Conservation (phyloP, 23 tunicate genomes). For the Halocynthia aurantium region DNA sequence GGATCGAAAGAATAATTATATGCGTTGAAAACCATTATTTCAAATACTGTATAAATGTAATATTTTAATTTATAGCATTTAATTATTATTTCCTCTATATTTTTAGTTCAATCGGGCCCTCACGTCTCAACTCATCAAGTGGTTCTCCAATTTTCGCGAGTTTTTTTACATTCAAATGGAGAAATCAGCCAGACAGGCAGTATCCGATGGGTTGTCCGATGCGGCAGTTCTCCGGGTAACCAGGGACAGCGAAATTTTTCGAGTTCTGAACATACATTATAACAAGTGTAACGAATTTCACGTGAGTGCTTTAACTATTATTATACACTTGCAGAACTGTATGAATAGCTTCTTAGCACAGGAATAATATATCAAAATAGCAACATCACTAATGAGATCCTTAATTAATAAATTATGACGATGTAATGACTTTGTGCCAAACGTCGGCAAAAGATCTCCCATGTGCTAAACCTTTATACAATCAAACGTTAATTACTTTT, state of each 20-base stretch:
- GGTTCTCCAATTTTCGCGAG: conserved; percentile 99
- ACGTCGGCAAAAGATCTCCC: too few relatives aligned
- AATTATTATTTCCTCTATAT: background rate
- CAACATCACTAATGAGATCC: too few relatives aligned
- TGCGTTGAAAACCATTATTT: background rate
- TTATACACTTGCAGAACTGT: background rate
- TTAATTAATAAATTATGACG: too few relatives aligned
- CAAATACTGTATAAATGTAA: background rate
- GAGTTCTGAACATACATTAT: conserved; percentile 89
- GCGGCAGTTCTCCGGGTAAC: conserved; percentile 44
- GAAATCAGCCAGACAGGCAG: conserved; percentile 93
- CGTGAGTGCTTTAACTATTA: conserved; percentile 34
- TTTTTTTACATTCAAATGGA: conserved; percentile 99
- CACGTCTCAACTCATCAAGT: conserved; percentile 97
- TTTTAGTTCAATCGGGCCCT: conserved; percentile 91
- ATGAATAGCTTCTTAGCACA: too few relatives aligned
- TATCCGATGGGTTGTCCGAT: conserved; percentile 61
- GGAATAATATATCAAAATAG: too few relatives aligned
- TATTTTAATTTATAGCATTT: background rate
- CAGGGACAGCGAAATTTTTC: conserved; percentile 70
- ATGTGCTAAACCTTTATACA: too few relatives aligned
- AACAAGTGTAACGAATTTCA: conserved; percentile 89
- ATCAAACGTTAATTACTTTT: too few relatives aligned
- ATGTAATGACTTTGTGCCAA: too few relatives aligned
- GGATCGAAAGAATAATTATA: too few relatives aligned